Evolutionary conservation across 2,888 invertebrate genomes (phyloP), one percentile per base, ranked within the genome.

Genomic region (Nemurella pictetii): DNA sequence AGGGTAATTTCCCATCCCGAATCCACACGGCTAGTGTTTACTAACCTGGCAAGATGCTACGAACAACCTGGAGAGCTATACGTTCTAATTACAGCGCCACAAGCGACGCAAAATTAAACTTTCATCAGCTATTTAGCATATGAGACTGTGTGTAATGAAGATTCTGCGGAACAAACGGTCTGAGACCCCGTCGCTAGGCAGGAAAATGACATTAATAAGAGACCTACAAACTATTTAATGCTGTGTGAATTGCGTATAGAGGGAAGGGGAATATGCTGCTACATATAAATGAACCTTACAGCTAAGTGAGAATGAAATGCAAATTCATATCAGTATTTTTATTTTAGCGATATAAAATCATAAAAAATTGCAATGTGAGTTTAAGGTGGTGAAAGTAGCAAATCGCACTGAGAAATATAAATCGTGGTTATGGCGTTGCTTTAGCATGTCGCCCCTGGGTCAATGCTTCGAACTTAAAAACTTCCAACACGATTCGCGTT

Each of bases 91-190:
- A 90, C 90, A 89, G 88, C 88, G 88, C 90, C 90, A 88, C 90
- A 90, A 90, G 89, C 90, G 90, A 90, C 89, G 89, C 89, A 89
- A 90, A 90, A 90, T 90, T 90, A 90, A 90, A 90, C 90, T 90
- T 90, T 90, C 90, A 90, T 90, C 90, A 90, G 89, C 90, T 89
- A 90, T 90, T 55, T 90, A 90, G 90, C 90, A 90, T 90, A 90
- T 90, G 90, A 90, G 90, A 90, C 90, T 89, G 88, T 55, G 89
- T 89, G 90, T 90, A 90, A 90, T 90, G 90, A 90, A 90, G 90
- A 89, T 89, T 55, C 82, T 82, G 55, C 72, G 72, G 7, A 82
- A 72, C 82, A 72, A 82, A 82, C 82, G 82, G 82, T 20, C 55
- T 20, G 5, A 55, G 55, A 55, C 55, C 2, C 9, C 20, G 20